Conservation (phyloP, 2,888 invertebrate genomes). For the Thereva nobilitata region DNA sequence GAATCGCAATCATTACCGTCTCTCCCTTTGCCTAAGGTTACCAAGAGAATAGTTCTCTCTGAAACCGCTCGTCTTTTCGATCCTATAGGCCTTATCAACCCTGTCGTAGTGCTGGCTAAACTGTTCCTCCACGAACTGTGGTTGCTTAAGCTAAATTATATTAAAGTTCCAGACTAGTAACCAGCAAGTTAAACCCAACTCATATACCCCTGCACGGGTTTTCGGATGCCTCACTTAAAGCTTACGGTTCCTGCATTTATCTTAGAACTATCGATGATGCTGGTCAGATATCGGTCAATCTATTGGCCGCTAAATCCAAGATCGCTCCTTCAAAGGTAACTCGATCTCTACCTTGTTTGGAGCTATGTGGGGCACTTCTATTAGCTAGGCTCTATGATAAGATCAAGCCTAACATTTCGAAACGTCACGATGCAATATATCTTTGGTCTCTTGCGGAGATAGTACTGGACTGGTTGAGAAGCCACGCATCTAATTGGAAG, state of each 20-base stretch:
- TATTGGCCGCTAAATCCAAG: constrained; percentile 10
- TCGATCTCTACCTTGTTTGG: constrained; percentile 13
- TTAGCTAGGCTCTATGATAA: constrained; percentile 11
- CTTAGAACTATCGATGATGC: neutral
- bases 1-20: no score
- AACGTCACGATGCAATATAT: neutral
- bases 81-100: constrained; percentile 10
- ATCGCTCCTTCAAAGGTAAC: neutral
- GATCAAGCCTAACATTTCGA: neutral
- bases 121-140: constrained; percentile 1
- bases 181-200: neutral
- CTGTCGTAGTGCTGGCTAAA: neutral
- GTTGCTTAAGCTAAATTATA: neutral
- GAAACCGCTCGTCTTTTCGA: constrained; percentile 8
- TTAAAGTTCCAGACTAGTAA: constrained; percentile 27
- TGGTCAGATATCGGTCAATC: neutral
- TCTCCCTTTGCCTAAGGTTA: neutral
- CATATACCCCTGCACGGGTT: constrained; percentile 17
- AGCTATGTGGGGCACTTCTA: constrained; percentile 26
- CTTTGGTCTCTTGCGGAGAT: constrained; percentile 26
- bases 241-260: constrained; percentile 19
- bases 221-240: constrained; percentile 35
- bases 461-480: constrained; percentile 18
- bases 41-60: neutral
- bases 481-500: constrained; percentile 2